Percentiles rank a stretch among this genome's conserved stretches.
phyloP scores from a whole-genome alignment of 2,797 vertebrate genomes.

The Diglossa cyanea region DNA sequence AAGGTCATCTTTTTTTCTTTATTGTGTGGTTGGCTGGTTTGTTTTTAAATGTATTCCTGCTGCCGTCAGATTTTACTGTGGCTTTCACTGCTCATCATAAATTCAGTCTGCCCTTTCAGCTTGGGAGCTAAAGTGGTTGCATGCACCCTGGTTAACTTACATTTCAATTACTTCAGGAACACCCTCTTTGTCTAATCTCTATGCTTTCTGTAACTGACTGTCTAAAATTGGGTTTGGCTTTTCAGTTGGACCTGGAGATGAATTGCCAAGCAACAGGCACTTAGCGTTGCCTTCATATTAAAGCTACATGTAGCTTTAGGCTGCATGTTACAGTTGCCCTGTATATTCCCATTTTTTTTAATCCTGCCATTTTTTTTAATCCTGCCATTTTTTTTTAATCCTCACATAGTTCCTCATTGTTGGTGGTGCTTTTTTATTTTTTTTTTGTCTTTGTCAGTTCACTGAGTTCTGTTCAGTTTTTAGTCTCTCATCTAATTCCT shows the following conservation, averaged over 20 bases:
- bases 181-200: conserved; percentile 21
- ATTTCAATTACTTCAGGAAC: conserved; percentile 4
- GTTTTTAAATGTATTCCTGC: conserved; percentile 25
- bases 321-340: not conserved
- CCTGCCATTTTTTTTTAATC: not conserved
- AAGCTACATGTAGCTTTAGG: not conserved
- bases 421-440: not conserved
- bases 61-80: conserved; percentile 13
- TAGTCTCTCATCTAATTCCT: not conserved
- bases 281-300: not conserved
- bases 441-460: not conserved
- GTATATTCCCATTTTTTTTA: not conserved
- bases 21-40: not conserved
- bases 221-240: conserved; percentile 20
- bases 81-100: conserved; percentile 43
- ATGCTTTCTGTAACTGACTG: not conserved
- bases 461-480: not conserved
- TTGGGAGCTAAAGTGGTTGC: not conserved
- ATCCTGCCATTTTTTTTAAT: not conserved
- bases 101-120: conserved; percentile 29
- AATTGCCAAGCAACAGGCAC: conserved; percentile 39
- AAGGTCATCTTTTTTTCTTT: conserved; percentile 8
- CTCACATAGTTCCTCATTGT: not conserved
- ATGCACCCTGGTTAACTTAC: conserved; percentile 6
- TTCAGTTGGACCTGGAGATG: not conserved